phyloP scores from a whole-genome alignment of 2,888 invertebrate species.

The Euzophera pinguis region DNA sequence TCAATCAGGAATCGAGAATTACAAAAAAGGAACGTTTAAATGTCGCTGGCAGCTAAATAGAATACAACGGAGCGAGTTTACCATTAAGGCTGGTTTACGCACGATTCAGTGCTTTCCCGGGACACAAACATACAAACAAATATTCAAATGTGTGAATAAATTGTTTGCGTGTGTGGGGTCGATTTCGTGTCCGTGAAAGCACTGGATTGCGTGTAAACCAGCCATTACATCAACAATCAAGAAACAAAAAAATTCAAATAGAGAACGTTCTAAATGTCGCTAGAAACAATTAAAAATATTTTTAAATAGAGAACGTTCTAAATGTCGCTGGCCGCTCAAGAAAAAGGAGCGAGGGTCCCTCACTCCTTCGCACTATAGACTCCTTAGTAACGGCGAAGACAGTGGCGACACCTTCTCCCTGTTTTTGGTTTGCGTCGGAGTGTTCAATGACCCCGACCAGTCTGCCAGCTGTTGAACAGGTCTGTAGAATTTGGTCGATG shows the following conservation, averaged over 20 bases:
- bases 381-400: slow-evolving; percentile 42
- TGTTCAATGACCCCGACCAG: slow-evolving; percentile 84
- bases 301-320: not conserved
- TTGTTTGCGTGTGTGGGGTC: too few relatives aligned
- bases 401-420: slow-evolving; percentile 50
- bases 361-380: slow-evolving; percentile 38
- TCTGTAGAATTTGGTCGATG: slow-evolving; percentile 94
- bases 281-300: not conserved
- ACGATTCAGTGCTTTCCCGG: too few relatives aligned
- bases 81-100: too few relatives aligned
- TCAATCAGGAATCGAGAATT: too few relatives aligned
- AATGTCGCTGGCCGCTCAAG: not conserved
- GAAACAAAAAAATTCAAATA: not conserved
- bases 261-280: not conserved
- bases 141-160: too few relatives aligned
- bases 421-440: slow-evolving; percentile 40
- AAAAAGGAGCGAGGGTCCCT: slow-evolving; percentile 2
- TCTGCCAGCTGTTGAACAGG: slow-evolving; percentile 91
- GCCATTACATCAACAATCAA: too few relatives aligned
- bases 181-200: too few relatives aligned
- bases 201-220: too few relatives aligned
- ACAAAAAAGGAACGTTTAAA: too few relatives aligned
- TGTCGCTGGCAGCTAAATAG: too few relatives aligned
- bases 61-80: too few relatives aligned
- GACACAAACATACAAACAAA: too few relatives aligned